Base-by-base conservation (phyloP, 2,888 invertebrate genomes). In the Carcina quercana region DNA sequence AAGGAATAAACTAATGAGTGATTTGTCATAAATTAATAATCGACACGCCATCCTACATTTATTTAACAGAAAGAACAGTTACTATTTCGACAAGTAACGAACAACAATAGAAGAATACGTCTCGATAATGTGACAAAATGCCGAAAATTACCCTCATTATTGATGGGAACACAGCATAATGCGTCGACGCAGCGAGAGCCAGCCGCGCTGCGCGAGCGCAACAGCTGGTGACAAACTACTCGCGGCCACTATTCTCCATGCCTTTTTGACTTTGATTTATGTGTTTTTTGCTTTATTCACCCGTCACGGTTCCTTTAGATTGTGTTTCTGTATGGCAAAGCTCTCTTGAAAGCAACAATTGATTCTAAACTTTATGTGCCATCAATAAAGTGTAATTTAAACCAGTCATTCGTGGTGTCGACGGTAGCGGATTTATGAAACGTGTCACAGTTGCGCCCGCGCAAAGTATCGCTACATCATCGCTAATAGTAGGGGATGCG, bases 191-290 rank as follows among this genome's bases (percentile, higher is more conserved):
- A 48, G 50, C 10, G 19, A 13, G 19, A 21, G 12, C 21, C 44
- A 38, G 45, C 44, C 56, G 48, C 47, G 52, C 45, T 50, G 47
- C 43, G 45, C 42, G 14, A 48, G 44, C 45, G 45, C 43, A 61
- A 66, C 82, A 83, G 83, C 82, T 82, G 83, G 79, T 66, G 75
- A 76, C 79, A 70, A 66, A 69, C 63, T 59, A 17, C 28, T 29
- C 28, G 20, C 28, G 73, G 71, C 71, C 72, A 59, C 63, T 47
- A 62, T 84, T 85, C 76, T 76, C 73, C 78, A 75, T 79, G 83
- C 84, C 83, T 82, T 83, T 84, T 85, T 83, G 84, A 85, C 84
- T 85, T 84, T 85, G 84, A 85, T 84, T 84, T 85, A 85, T 84
- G 68, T 51, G 47, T 74, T 84, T 84, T 85, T 85, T 84, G 82